Percentiles rank a stretch among this genome's conserved stretches.
Evolutionary conservation across 2,113 vertebrate genomes (phyloP).

Genomic region (Lichenostomus cassidix): DNA sequence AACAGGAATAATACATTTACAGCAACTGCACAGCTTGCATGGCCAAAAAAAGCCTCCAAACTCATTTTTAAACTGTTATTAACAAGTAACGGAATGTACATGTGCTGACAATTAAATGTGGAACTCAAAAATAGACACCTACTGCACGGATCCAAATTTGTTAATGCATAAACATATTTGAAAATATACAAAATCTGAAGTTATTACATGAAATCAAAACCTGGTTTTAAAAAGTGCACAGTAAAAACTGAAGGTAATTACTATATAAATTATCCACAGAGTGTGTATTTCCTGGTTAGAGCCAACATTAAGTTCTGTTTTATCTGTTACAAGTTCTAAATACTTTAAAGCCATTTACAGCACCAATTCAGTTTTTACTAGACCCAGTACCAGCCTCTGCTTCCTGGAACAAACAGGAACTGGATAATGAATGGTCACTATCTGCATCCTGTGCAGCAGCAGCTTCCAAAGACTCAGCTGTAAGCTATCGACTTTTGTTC

Average conservation of each 20-base stretch:
- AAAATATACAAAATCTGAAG: slow-evolving; percentile 77
- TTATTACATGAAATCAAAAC: slow-evolving; percentile 76
- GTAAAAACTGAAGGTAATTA: slow-evolving; percentile 78
- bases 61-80: slow-evolving; percentile 21
- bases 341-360: slow-evolving; percentile 65
- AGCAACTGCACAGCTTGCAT: slow-evolving; percentile 49
- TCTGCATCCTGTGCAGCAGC: slow-evolving; percentile 47
- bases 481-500: slow-evolving; percentile 90
- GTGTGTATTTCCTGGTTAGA: slow-evolving; percentile 50
- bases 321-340: slow-evolving; percentile 50
- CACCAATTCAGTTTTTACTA: slow-evolving; percentile 40
- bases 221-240: slow-evolving; percentile 76
- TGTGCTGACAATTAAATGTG: slow-evolving; percentile 44
- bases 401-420: slow-evolving; percentile 40
- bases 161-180: slow-evolving; percentile 63
- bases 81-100: slow-evolving; percentile 51
- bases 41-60: not conserved
- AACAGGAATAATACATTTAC: slow-evolving; percentile 47
- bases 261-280: slow-evolving; percentile 71
- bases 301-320: slow-evolving; percentile 49
- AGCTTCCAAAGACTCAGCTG: not conserved
- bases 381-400: slow-evolving; percentile 17
- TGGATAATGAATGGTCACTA: not conserved
- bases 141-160: slow-evolving; percentile 62
- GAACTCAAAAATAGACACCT: slow-evolving; percentile 62